These are phyloP conservation scores for Fragum fragum DNA, from an alignment of 2,888 invertebrate species.

Conservation along the genomic window DNA sequence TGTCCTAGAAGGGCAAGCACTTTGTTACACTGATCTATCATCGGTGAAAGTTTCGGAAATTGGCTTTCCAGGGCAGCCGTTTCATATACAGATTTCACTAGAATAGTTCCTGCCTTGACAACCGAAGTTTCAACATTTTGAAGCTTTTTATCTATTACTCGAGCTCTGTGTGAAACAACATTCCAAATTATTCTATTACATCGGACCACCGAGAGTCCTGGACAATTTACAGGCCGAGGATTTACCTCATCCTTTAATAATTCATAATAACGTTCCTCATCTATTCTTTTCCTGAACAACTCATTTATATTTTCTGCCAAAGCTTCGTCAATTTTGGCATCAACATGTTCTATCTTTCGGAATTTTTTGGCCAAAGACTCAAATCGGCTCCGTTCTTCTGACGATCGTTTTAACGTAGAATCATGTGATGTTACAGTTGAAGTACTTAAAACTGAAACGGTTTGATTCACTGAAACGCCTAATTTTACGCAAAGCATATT, in stretches of 20 bases:
- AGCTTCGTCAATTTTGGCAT: background rate
- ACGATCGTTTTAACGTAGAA: background rate
- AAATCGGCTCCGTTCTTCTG: conserved; percentile 2
- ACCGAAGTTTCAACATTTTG: conserved; percentile 1
- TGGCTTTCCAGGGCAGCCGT: background rate
- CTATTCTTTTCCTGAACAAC: conserved; percentile 14
- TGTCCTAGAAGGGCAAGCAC: conserved; percentile 13
- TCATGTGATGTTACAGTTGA: background rate
- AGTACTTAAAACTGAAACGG: too few relatives aligned
- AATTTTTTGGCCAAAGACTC: conserved; percentile 6
- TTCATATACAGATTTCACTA: background rate
- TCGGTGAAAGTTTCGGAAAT: background rate
- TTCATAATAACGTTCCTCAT: conserved; percentile 7
- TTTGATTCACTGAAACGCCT: too few relatives aligned
- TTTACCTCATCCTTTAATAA: background rate
- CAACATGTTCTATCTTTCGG: conserved; percentile 6
- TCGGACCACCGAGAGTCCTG: background rate
- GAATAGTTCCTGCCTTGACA: conserved; percentile 10
- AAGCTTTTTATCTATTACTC: conserved; percentile 9
- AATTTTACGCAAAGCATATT: too few relatives aligned
- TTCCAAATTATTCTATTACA: background rate
- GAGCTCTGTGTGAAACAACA: too few relatives aligned
- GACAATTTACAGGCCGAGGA: background rate
- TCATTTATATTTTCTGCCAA: conserved; percentile 18
- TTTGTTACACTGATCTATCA: conserved; percentile 7